Evolutionary conservation across 2,113 vertebrate genomes (phyloP), one percentile per base, ranked within the genome.

Genomic region (Porphyrio hochstetteri): DNA sequence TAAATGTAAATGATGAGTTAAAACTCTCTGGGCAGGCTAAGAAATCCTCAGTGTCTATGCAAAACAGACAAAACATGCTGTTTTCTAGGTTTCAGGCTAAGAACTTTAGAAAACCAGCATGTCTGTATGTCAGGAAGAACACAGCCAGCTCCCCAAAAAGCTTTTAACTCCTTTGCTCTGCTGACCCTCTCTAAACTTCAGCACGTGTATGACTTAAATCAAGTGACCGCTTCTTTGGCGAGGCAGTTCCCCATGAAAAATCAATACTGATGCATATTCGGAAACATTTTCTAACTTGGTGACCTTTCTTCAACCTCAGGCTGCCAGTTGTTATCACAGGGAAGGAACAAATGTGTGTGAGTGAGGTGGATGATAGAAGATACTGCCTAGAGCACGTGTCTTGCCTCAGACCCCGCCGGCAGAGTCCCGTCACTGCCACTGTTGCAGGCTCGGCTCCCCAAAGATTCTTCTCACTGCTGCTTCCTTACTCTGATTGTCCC

Each of bases 221-320:
- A 59, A 46, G 10, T 35, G 71, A 57, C 42, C 50, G 35, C 8
- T 29, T 28, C 27, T 52, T 46, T 60, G 78, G 56, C 85, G 77
- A 80, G 56, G 52, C 64, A 64, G n/a, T 27, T 92, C 63, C 12
- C 56, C 52, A 17, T 21, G 46, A 86, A 77, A 78, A 72, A 87
- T 79, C n/a, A 18, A 18, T 15, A 33, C 20, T 63, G 36, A 31
- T 78, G 87, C 59, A 5, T 52, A 50, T 59, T 67, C 86, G 61
- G 60, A 94, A 94, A 71, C 0, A 33, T 88, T 86, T 94, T 67
- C 93, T 90, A 59, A 65, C 46, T 83, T 67, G 55, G 15, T 77
- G 82, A 90, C 87, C 92, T 83, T 84, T 75, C 59, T 70, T 67
- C 90, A 93, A 91, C 85, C 82, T 93, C 70, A 16, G 64, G 36